Evolutionary conservation across 2,797 vertebrate species (phyloP).

Genomic region (Myotis findleyi): DNA sequence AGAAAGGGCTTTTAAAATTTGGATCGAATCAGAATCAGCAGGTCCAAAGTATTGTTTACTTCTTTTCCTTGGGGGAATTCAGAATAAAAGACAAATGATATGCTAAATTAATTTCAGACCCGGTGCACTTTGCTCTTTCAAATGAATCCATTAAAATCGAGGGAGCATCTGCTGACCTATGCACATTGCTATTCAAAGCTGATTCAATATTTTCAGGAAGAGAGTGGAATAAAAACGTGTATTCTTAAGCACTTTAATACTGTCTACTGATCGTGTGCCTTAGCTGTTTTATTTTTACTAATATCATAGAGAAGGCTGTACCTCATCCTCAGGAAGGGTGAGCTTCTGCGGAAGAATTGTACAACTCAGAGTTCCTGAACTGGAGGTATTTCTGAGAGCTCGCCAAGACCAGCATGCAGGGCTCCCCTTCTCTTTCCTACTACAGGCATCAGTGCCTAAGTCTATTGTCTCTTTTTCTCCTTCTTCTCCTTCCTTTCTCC

Average conservation of each 20-base stretch:
- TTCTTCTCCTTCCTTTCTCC: too few species aligned
- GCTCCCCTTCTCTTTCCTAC: neutral
- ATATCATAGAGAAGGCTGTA: neutral
- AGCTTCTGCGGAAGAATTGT: neutral
- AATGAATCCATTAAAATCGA: constrained; percentile 63
- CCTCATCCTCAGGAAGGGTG: neutral
- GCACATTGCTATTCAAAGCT: constrained; percentile 34
- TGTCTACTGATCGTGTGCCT: constrained; percentile 43
- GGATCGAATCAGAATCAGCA: neutral
- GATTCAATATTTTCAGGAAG: constrained; percentile 60
- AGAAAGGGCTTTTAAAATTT: constrained; percentile 11
- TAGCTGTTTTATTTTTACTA: constrained; percentile 52
- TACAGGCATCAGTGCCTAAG: neutral
- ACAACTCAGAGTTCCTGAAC: neutral
- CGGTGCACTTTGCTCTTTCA: neutral
- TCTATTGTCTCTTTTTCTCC: too few species aligned
- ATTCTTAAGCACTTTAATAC: constrained; percentile 62
- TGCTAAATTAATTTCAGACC: constrained; percentile 42
- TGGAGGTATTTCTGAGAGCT: neutral
- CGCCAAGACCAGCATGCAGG: neutral
- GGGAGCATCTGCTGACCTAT: neutral
- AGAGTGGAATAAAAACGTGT: constrained; percentile 19
- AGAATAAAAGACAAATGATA: neutral
- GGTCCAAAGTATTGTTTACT: neutral
- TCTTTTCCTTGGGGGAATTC: neutral